These are phyloP conservation scores for Rhyacichthys aspro DNA, from an alignment of 2,797 vertebrate genomes.

Conservation along the genomic window DNA sequence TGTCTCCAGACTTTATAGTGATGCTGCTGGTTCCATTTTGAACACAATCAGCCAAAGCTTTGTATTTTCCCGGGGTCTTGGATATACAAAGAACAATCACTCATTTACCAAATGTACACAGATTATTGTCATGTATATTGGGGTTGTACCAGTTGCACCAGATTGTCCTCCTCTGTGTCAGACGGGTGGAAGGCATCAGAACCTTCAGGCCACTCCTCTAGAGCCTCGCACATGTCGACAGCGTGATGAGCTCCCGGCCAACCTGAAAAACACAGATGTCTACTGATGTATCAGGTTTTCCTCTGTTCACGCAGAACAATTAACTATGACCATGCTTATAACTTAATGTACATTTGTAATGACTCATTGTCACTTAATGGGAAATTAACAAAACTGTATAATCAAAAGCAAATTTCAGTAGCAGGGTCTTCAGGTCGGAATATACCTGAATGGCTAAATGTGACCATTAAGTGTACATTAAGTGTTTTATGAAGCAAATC, in stretches of 20 bases:
- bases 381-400: constrained; percentile 60
- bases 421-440: constrained; percentile 63
- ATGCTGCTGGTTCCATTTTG: constrained; percentile 83
- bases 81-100: neutral
- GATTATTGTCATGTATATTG: neutral
- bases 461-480: too few relatives aligned
- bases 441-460: constrained; percentile 61
- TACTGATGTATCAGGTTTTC: neutral
- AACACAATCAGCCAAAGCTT: constrained; percentile 82
- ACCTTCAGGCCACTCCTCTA: constrained; percentile 84
- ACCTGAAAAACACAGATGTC: constrained; percentile 72
- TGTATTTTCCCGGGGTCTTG: constrained; percentile 87
- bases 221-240: constrained; percentile 84
- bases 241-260: constrained; percentile 87
- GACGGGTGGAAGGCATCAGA: constrained; percentile 81
- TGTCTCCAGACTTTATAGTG: constrained; percentile 85
- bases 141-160: constrained; percentile 18
- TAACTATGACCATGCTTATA: constrained; percentile 58
- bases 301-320: neutral
- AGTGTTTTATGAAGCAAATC: constrained; percentile 16
- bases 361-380: constrained; percentile 54
- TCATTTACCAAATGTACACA: neutral
- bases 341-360: constrained; percentile 23
- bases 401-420: constrained; percentile 70
- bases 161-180: constrained; percentile 84